Conservation (phyloP, 2,113 vertebrate species). For the Aegithalos caudatus region DNA sequence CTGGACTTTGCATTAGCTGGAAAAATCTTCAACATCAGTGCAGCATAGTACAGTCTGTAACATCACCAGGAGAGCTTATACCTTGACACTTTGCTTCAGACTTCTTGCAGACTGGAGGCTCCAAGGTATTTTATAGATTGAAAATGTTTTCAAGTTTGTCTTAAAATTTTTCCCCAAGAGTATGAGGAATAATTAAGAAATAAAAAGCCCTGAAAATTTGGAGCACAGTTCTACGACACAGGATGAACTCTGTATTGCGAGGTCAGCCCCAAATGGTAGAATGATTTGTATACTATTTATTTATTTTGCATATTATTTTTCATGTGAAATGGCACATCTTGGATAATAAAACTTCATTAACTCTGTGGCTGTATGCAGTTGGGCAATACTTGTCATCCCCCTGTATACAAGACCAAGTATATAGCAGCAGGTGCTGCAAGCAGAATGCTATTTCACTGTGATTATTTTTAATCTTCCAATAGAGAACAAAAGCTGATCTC, state of each 20-base stretch:
- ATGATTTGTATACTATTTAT: background rate
- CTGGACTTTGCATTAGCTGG: background rate
- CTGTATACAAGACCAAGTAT: background rate
- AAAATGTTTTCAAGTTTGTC: background rate
- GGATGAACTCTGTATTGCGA: background rate
- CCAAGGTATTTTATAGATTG: background rate
- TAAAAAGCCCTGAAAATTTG: background rate
- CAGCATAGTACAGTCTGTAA: background rate
- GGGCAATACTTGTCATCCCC: background rate
- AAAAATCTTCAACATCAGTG: background rate
- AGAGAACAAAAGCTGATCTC: background rate
- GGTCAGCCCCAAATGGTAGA: background rate
- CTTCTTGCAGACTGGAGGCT: background rate
- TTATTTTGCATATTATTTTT: too few relatives aligned
- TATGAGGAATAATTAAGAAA: background rate
- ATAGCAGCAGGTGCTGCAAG: background rate
- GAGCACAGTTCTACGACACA: accelerated
- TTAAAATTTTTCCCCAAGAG: background rate
- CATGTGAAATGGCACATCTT: background rate
- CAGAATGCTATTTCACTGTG: background rate
- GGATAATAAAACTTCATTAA: background rate
- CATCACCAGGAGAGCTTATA: background rate
- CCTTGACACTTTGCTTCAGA: background rate
- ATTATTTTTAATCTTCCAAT: conserved; percentile 12
- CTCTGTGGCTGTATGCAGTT: background rate